phyloP scores from a whole-genome alignment of 1,140 invertebrate species.

The Trachymyrmex septentrionalis region DNA sequence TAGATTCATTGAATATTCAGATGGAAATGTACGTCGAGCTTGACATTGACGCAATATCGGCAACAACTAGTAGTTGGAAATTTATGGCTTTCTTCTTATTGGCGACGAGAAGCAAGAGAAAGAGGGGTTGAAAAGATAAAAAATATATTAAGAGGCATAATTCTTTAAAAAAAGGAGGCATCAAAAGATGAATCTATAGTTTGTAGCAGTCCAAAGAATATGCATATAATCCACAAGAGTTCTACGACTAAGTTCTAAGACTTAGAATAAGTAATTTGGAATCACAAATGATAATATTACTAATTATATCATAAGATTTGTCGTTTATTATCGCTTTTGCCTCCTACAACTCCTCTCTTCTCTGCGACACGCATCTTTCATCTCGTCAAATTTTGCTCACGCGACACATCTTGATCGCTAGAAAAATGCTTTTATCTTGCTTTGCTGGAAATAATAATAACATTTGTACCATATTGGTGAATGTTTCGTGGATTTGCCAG shows the following conservation, averaged over 20 bases:
- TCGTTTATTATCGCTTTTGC: conserved; percentile 2
- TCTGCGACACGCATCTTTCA: conserved; percentile 1
- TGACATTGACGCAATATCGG: not conserved
- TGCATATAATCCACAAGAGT: conserved; percentile 1
- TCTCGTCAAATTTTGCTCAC: not conserved
- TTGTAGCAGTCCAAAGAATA: conserved; percentile 12
- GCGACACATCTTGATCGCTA: not conserved
- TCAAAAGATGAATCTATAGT: conserved; percentile 19
- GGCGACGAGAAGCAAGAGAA: conserved; percentile 1
- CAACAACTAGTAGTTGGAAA: not conserved
- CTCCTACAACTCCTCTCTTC: not conserved
- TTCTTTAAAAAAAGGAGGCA: conserved; percentile 5
- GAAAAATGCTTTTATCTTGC: not conserved
- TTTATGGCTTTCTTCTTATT: conserved; percentile 7
- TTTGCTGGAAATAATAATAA: not conserved
- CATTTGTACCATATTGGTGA: not conserved
- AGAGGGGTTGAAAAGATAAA: not conserved
- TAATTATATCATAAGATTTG: not conserved
- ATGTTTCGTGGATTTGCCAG: not conserved
- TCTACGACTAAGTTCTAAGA: conserved; percentile 10
- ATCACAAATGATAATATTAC: conserved; percentile 1
- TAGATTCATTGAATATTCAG: not conserved
- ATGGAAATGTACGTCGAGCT: not conserved
- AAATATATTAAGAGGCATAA: not conserved
- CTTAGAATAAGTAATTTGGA: conserved; percentile 11